These are phyloP conservation scores for Sebastes jordani DNA, from an alignment of 2,797 vertebrate species.

Conservation along the genomic window DNA sequence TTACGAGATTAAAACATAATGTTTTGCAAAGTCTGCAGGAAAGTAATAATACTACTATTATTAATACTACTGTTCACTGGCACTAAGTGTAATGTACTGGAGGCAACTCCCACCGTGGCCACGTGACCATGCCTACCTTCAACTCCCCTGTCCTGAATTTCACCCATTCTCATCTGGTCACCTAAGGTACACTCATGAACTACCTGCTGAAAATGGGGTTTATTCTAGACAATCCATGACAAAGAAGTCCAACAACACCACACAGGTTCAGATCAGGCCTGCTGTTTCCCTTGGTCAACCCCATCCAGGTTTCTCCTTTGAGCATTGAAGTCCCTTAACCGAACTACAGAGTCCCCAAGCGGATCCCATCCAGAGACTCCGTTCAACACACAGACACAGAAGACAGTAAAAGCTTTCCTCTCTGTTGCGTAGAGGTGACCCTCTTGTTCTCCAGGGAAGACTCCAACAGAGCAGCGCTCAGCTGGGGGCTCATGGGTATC, in stretches of 20 bases:
- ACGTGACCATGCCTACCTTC: no score
- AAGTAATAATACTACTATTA: no score
- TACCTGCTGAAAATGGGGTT: background rate
- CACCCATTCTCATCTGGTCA: no score
- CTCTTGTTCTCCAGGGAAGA: slow-evolving; percentile 23
- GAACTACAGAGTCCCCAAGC: background rate
- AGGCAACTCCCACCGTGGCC: no score
- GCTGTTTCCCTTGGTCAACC: background rate
- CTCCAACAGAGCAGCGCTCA: slow-evolving; percentile 1
- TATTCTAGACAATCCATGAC: background rate
- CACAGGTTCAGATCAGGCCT: background rate
- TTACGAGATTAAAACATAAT: no score
- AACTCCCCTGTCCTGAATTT: no score
- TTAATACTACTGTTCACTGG: no score
- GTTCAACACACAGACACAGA: background rate
- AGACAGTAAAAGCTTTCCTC: background rate
- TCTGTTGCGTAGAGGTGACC: slow-evolving; percentile 1
- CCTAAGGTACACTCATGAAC: background rate
- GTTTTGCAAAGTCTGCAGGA: no score
- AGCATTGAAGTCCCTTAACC: background rate
- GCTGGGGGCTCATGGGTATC: slow-evolving; percentile 24
- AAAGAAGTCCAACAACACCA: background rate
- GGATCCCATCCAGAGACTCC: background rate
- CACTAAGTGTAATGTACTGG: no score
- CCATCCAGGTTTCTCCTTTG: background rate